Percentiles rank a stretch among this genome's conserved stretches.
Evolutionary conservation across 2,797 vertebrate species (phyloP).

Genomic region (Pelobates cultripes): DNA sequence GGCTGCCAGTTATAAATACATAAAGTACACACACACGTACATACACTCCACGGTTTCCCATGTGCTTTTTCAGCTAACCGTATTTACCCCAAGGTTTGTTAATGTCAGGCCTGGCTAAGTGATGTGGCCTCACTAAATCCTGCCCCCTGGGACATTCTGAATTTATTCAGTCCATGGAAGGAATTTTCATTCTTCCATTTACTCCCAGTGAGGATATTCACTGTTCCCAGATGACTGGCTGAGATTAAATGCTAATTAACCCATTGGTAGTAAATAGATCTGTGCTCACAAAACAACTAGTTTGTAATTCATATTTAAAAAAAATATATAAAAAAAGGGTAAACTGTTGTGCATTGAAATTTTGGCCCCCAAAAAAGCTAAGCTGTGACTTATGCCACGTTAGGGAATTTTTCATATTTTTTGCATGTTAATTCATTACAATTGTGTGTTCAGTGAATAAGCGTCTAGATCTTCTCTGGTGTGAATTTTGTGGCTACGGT

Average conservation of each 20-base stretch:
- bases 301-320: too few species aligned
- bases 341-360: too few species aligned
- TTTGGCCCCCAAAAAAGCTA: too few species aligned
- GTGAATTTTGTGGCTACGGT: too few species aligned
- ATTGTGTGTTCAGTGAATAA: too few species aligned
- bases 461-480: too few species aligned
- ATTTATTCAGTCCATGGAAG: conserved; percentile 21
- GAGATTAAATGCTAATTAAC: background rate
- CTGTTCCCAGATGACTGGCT: background rate
- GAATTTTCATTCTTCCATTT: background rate
- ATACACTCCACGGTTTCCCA: conserved; percentile 1
- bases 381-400: too few species aligned
- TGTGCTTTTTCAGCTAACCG: background rate
- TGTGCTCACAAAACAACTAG: too few species aligned
- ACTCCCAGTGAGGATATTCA: background rate
- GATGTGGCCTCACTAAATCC: background rate
- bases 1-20: background rate
- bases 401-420: too few species aligned
- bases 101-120: background rate
- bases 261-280: background rate
- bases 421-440: too few species aligned
- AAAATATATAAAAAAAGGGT: too few species aligned
- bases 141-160: conserved; percentile 5
- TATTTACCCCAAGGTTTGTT: conserved; percentile 13
- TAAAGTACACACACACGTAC: too few species aligned